phyloP scores from a whole-genome alignment of 2,113 vertebrate genomes.

The Ochotona curzoniae region DNA sequence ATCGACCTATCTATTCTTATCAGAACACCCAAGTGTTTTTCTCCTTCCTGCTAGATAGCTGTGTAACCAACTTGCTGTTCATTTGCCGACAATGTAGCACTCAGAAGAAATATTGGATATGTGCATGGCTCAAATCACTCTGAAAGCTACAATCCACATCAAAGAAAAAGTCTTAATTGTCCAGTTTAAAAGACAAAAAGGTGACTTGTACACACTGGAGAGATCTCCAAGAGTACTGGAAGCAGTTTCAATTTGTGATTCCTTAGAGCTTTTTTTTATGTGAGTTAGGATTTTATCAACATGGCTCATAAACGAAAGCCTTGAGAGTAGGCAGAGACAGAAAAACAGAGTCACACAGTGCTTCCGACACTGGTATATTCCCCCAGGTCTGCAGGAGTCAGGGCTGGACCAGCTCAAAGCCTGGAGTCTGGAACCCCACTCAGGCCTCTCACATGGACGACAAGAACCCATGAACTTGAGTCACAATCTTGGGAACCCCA shows the following conservation, averaged over 20 bases:
- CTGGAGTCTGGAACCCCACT: too few species aligned
- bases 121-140: background rate
- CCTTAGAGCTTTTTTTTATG: background rate
- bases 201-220: background rate
- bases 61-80: background rate
- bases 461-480: too few species aligned
- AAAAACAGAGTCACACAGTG: too few species aligned
- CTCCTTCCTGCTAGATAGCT: background rate
- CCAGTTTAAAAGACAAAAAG: background rate
- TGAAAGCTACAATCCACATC: background rate
- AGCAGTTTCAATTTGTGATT: background rate
- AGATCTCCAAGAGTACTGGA: background rate
- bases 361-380: too few species aligned
- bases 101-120: background rate
- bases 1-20: background rate
- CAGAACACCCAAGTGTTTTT: background rate
- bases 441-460: too few species aligned
- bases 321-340: too few species aligned
- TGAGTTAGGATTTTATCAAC: constrained; percentile 22
- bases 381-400: too few species aligned
- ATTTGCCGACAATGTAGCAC: background rate
- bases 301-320: background rate
- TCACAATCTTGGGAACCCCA: too few species aligned
- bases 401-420: too few species aligned
- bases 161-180: background rate